Conservation (phyloP, 2,113 vertebrate species). For the Vulpes lagopus region DNA sequence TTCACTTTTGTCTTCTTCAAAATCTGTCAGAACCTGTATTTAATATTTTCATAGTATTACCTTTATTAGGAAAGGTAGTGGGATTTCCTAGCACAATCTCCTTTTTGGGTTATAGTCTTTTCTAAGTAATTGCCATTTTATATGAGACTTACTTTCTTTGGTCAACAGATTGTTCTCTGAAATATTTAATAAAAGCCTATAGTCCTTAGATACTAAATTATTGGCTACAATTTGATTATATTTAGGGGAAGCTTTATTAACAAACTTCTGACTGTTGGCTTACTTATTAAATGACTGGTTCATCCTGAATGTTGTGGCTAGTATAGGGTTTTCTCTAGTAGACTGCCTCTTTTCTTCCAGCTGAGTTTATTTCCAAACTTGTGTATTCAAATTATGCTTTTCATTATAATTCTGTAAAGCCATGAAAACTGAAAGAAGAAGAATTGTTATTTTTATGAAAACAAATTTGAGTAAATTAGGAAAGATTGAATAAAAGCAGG, state of each 20-base stretch:
- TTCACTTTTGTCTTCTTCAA: background rate
- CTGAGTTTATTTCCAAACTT: background rate
- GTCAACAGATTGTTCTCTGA: background rate
- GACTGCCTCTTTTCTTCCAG: background rate
- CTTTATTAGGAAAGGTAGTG: background rate
- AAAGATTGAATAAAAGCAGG: constrained; percentile 7
- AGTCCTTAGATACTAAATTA: constrained; percentile 28
- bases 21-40: background rate
- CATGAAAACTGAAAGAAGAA: background rate
- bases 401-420: background rate
- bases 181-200: background rate
- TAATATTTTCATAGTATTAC: constrained; percentile 12
- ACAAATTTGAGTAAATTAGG: constrained; percentile 17
- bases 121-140: constrained; percentile 34
- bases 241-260: background rate
- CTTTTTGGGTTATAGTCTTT: background rate
- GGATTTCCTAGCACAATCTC: background rate
- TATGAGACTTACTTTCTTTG: background rate
- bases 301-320: background rate
- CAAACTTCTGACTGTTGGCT: background rate
- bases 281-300: background rate
- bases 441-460: constrained; percentile 21
- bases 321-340: background rate
- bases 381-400: background rate
- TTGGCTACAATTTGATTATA: background rate